Base-by-base conservation (phyloP, 2,113 vertebrate genomes). In the Hypocryptadius cinnamomeus region DNA sequence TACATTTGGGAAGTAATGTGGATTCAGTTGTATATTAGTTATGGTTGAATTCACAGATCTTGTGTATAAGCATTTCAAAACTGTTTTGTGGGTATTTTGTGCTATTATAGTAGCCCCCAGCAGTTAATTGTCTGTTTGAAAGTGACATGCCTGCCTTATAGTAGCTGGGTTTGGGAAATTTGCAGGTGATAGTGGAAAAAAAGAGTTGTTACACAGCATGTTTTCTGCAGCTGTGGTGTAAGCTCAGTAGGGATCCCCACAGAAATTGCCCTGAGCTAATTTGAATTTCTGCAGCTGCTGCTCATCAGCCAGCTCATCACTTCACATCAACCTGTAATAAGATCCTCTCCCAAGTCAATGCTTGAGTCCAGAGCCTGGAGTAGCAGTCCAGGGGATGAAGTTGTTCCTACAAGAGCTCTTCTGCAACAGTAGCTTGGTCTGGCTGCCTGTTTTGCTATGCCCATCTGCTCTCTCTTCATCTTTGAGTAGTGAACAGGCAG, bases 41-140 rank as follows among this genome's bases (percentile, higher is more conserved):
- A 33, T 3, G 6, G 21, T 47, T 71, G 79, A 35, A 64, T 23
- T 78, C 9, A 7, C 16, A 23, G 15, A 37, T 82, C 27, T 63
- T 73, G 22, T 54, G 18, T 69, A 13, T 90, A 25, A 69, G 14
- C 72, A 51, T 71, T 45, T 45, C 45, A 61, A 79, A 85, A 42
- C 6, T 33, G 20, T 7, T 44, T 72, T 2, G 0, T 70, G n/a
- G 5, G 0, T 65, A 7, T 69, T 79, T 90, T 0, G 0, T 45
- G 25, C 83, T 14, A 2, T 35, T 73, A 9, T 6, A 57, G 40
- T 57, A 61, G 54, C 37, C 17, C 50, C 15, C n/a, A 78, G 51
- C 23, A 73, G n/a, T 64, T 61, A 48, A 54, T 23, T 78, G 16
- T 19, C 15, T 63, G 21, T 54, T 17, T 77, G 69, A 66, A 84